These are phyloP conservation scores for Oryzias woworae DNA, from an alignment of 2,113 vertebrate genomes.

Conservation along the genomic window DNA sequence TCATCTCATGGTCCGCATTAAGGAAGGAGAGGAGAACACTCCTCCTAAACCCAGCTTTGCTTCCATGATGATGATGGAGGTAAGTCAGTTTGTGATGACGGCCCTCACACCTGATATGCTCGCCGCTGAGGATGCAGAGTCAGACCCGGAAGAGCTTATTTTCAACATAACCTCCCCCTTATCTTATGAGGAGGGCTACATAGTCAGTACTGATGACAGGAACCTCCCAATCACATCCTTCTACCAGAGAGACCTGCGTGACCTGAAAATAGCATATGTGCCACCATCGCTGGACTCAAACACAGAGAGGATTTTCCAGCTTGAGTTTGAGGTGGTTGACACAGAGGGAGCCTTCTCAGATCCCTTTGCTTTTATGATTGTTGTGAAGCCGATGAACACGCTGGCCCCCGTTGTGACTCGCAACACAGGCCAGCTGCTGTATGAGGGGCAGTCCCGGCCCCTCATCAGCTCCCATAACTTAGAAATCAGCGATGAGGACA, in stretches of 20 bases:
- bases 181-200: constrained; percentile 86
- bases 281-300: constrained; percentile 86
- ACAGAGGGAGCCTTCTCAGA: constrained; percentile 89
- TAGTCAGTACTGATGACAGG: constrained; percentile 93
- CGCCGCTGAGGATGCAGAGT: constrained; percentile 87
- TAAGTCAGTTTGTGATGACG: constrained; percentile 93
- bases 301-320: constrained; percentile 88
- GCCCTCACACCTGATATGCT: constrained; percentile 93
- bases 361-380: constrained; percentile 92
- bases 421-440: constrained; percentile 91
- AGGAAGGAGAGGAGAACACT: constrained; percentile 83
- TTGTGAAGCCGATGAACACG: constrained; percentile 94
- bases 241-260: constrained; percentile 85
- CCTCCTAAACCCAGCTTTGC: constrained; percentile 91
- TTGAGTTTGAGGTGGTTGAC: constrained; percentile 90
- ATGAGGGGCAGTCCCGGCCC: constrained; percentile 91
- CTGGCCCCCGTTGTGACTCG: constrained; percentile 89
- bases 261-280: constrained; percentile 91
- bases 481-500: constrained; percentile 90
- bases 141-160: constrained; percentile 81
- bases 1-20: constrained; percentile 88
- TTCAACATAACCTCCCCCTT: constrained; percentile 92
- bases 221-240: constrained; percentile 91
- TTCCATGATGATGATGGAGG: constrained; percentile 97
- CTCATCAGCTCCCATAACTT: constrained; percentile 84